Conservation (phyloP, 2,888 invertebrate genomes). For the Oligia fasciuncula region DNA sequence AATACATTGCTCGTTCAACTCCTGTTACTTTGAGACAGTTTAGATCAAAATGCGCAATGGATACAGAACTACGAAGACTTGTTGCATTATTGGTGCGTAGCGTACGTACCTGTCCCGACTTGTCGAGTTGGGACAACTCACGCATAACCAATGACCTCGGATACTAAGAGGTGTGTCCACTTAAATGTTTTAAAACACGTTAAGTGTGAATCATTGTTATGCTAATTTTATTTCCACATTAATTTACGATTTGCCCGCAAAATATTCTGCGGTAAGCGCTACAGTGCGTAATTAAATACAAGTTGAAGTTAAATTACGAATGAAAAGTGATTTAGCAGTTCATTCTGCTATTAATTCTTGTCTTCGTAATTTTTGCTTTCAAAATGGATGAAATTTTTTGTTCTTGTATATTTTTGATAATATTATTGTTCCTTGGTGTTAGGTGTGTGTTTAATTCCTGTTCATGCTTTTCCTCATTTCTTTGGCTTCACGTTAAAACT, state of each 20-base stretch:
- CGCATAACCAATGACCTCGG: slow-evolving; percentile 67
- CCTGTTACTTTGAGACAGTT: not conserved
- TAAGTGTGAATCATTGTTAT: slow-evolving; percentile 58
- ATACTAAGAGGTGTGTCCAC: slow-evolving; percentile 59
- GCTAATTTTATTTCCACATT: slow-evolving; percentile 61
- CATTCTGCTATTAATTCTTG: not conserved
- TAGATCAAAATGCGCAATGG: slow-evolving; percentile 11
- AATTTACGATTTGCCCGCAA: slow-evolving; percentile 48
- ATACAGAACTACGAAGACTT: slow-evolving; percentile 9
- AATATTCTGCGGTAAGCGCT: slow-evolving; percentile 41
- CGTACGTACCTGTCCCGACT: slow-evolving; percentile 74
- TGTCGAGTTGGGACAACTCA: slow-evolving; percentile 70
- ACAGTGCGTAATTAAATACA: slow-evolving; percentile 47
- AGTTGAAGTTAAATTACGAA: slow-evolving; percentile 33
- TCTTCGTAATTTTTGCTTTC: not conserved
- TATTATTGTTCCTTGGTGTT: not conserved
- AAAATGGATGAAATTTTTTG: not conserved
- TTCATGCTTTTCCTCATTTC: not conserved
- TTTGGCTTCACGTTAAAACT: not conserved
- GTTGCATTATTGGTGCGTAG: slow-evolving; percentile 42
- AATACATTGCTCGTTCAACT: slow-evolving; percentile 8
- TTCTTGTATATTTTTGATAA: not conserved
- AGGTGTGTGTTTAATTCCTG: not conserved
- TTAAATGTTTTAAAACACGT: slow-evolving; percentile 52
- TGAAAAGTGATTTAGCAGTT: slow-evolving; percentile 17